Base-by-base conservation (phyloP, 2,888 invertebrate genomes). In the Arrhopalites spinosus region DNA sequence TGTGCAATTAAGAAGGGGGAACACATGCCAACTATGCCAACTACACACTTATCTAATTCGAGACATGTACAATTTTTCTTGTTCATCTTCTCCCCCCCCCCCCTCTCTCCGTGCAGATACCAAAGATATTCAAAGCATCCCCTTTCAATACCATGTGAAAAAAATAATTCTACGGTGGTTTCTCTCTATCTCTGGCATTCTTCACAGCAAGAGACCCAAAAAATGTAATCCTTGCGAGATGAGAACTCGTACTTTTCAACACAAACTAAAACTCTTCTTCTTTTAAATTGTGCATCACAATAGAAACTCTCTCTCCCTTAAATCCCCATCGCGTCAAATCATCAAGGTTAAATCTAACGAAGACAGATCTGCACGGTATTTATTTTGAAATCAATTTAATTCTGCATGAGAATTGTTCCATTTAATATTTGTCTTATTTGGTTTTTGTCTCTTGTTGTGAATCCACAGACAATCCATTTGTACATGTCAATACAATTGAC, bases 381-480 rank as follows among this genome's bases (percentile, higher is more conserved):
- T n/a, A n/a, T n/a, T n/a, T n/a, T n/a, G n/a, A n/a, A 68, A 68
- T 50, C 68, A 50, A 68, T 68, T 68, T 68, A 20, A 68, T n/a
- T 68, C 36, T 36, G 36, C 36, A 36, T 36, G 36, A 36, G 36
- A 36, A 36, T 36, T 36, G 36, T 7, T 36, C 36, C 36, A 11
- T 36, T 36, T 36, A 11, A 36, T 36, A 36, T 36, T 36, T 36
- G 5, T 36, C 36, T 36, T 50, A 3, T 50, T 43, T 13, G 17
- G 27, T 47, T 50, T 25, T 20, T 68, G 47, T n/a, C 11, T 68
- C 68, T 45, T 36, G 36, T 36, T 11, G 3, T 36, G 36, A 36
- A 7, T 36, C 36, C 36, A 7, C n/a, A n/a, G n/a, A n/a, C n/a
- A n/a, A n/a, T n/a, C n/a, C n/a, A n/a, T n/a, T n/a, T n/a, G n/a